phyloP scores from a whole-genome alignment of 1,140 invertebrate species.

The Lepidurus arcticus region DNA sequence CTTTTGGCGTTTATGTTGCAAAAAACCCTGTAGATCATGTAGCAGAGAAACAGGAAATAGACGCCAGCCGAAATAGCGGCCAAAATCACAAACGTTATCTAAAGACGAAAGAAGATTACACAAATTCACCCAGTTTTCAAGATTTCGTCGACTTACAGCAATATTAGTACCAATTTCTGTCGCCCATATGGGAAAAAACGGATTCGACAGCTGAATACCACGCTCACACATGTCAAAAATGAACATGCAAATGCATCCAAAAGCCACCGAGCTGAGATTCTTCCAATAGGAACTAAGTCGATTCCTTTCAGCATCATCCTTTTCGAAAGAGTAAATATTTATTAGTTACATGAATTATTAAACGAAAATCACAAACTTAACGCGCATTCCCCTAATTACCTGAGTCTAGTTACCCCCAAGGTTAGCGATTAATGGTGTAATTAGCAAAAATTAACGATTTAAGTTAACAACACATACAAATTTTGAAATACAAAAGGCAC shows the following conservation, averaged over 20 bases:
- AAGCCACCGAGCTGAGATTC: slow-evolving; percentile 84
- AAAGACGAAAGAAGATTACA: slow-evolving; percentile 37
- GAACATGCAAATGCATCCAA: slow-evolving; percentile 85
- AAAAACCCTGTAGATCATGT: slow-evolving; percentile 89
- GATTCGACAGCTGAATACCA: slow-evolving; percentile 89
- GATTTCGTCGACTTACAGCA: slow-evolving; percentile 54
- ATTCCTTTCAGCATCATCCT: slow-evolving; percentile 72
- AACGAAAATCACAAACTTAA: background rate
- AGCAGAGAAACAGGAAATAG: slow-evolving; percentile 91
- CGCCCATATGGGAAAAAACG: slow-evolving; percentile 98
- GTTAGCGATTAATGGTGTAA: background rate
- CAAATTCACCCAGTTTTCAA: background rate
- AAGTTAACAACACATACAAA: background rate
- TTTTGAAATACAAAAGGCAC: slow-evolving; percentile 31
- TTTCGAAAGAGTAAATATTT: slow-evolving; percentile 37
- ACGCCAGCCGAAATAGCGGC: slow-evolving; percentile 81
- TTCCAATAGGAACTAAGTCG: slow-evolving; percentile 85
- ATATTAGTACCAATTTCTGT: slow-evolving; percentile 85
- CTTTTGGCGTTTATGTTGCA: slow-evolving; percentile 86
- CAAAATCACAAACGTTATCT: slow-evolving; percentile 81
- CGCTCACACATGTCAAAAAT: slow-evolving; percentile 96
- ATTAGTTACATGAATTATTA: background rate
- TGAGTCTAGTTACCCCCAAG: background rate
- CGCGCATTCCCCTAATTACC: background rate
- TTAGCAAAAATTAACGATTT: background rate